Base-by-base conservation (phyloP, 2,113 vertebrate species). In the Columbina picui region DNA sequence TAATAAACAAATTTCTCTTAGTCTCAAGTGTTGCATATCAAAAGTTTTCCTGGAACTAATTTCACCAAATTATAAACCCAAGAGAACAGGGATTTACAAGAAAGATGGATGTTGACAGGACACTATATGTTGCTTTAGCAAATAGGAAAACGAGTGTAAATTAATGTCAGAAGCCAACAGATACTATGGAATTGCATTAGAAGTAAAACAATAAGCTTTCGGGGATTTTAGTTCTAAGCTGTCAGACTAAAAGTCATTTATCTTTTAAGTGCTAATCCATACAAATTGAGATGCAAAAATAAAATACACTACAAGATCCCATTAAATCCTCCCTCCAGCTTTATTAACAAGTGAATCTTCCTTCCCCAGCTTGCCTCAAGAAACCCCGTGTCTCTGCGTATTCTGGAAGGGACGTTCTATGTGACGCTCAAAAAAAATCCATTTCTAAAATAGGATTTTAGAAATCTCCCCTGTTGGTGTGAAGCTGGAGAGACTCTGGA, bases 151-250 rank as follows among this genome's bases (percentile, higher is more conserved):
- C 61, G 71, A 95, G 75, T 81, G 77, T 59, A 93, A 95, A 97
- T 96, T 83, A 90, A 95, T 89, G 94, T 87, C 87, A 81, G 94
- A 94, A 97, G 92, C 84, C 86, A 96, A 78, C 21, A 93, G 92
- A 96, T 93, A 93, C 17, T 69, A 95, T 71, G 88, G 88, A 96
- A 94, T 11, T 91, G 56, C 78, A 94, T 71, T 84, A 85, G 45
- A 70, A 74, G 34, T 84, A 91, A 97, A 96, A 96, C 90, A 97
- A 91, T 94, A 92, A 94, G 73, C 88, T 96, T 96, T 79, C 19
- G 14, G 84, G 92, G 97, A 95, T 95, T 97, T 96, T 88, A 93
- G 94, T 94, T 96, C 96, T 87, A 94, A 95, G 85, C 91, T 94
- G 90, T 79, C 78, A 94, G 92, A 76, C 87, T 84, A 86, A 59